phyloP scores from a whole-genome alignment of 2,888 invertebrate genomes.

The Protophormia terraenovae region DNA sequence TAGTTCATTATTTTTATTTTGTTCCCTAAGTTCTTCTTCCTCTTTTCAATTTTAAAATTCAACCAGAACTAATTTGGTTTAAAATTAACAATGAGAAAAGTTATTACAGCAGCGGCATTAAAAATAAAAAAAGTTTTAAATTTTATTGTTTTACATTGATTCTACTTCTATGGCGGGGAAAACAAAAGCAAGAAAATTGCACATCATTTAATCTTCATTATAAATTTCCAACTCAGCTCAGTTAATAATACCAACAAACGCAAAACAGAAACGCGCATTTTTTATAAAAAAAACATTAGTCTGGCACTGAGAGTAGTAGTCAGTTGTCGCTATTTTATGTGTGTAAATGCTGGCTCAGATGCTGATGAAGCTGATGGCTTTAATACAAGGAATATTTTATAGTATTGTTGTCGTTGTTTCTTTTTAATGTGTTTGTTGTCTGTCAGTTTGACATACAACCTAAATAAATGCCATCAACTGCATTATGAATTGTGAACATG shows the following conservation, averaged over 20 bases:
- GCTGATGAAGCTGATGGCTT: slow-evolving; percentile 1
- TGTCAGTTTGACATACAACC: slow-evolving; percentile 54
- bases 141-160: slow-evolving; percentile 58
- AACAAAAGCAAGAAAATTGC: slow-evolving; percentile 63
- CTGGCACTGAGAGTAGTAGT: neutral
- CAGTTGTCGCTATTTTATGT: slow-evolving; percentile 29
- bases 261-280: neutral
- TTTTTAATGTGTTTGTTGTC: slow-evolving; percentile 22
- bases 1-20: slow-evolving; percentile 7
- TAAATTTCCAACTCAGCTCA: slow-evolving; percentile 54
- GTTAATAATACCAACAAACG: slow-evolving; percentile 28
- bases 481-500: neutral
- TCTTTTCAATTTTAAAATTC: slow-evolving; percentile 48
- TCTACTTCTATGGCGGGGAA: slow-evolving; percentile 55
- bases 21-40: neutral
- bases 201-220: slow-evolving; percentile 64
- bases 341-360: neutral
- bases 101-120: slow-evolving; percentile 48
- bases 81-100: slow-evolving; percentile 60
- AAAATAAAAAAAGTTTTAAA: slow-evolving; percentile 17
- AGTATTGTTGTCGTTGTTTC: slow-evolving; percentile 24
- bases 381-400: neutral
- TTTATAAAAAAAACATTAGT: neutral
- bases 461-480: slow-evolving; percentile 32
- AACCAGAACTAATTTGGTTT: slow-evolving; percentile 59